A percentile compares a stretch with the other conserved stretches of the same genome.
Evolutionary conservation across 92 coral and sea anemone species (phyloP).

Genomic region (Epizoanthus illoricatus): DNA sequence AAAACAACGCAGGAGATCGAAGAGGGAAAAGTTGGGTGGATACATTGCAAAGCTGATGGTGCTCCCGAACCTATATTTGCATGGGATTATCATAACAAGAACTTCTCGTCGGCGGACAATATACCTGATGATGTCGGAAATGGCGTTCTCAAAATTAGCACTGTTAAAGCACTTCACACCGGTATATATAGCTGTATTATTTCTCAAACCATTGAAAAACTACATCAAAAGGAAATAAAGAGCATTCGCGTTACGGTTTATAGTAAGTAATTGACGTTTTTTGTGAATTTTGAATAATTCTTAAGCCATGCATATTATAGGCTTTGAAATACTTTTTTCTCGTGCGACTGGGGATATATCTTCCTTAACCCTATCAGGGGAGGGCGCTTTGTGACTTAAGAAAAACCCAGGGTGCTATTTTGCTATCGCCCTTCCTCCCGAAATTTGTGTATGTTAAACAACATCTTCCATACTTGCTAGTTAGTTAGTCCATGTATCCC

Average conservation of each 20-base stretch:
- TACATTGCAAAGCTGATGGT: conserved; percentile 3
- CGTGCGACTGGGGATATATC: too few relatives aligned
- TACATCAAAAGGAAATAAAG: not conserved
- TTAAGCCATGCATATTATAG: too few relatives aligned
- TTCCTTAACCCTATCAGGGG: too few relatives aligned
- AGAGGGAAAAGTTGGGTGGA: not conserved
- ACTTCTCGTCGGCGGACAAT: not conserved
- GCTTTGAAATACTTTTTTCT: too few relatives aligned
- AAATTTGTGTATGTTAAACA: too few relatives aligned
- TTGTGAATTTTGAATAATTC: too few relatives aligned
- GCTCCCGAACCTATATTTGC: not conserved
- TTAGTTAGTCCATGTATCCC: too few relatives aligned
- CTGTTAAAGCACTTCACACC: conserved; percentile 8
- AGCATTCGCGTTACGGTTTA: not conserved
- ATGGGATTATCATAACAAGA: not conserved
- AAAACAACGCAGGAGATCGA: not conserved
- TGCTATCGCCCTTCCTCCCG: too few relatives aligned
- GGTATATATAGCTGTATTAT: not conserved
- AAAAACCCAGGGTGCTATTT: too few relatives aligned
- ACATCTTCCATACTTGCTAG: too few relatives aligned
- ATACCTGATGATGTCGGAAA: not conserved
- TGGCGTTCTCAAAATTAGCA: not conserved
- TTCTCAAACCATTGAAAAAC: not conserved
- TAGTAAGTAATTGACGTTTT: not conserved
- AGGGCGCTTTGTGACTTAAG: too few relatives aligned